Conservation (phyloP, 2,113 vertebrate genomes). For the Chinchilla lanigera region DNA sequence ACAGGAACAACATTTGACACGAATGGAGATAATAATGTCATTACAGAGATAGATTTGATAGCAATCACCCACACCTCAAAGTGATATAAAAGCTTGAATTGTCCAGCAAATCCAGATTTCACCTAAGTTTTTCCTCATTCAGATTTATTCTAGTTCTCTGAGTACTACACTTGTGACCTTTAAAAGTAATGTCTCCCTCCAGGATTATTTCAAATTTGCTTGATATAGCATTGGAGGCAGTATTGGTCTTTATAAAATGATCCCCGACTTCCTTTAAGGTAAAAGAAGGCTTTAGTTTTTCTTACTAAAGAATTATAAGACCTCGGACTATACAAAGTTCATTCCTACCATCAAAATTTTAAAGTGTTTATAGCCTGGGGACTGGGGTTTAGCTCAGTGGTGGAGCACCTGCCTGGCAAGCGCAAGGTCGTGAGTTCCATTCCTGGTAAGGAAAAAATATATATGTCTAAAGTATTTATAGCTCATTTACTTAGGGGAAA, state of each 20-base stretch:
- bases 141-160: neutral
- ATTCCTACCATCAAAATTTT: conserved; percentile 2
- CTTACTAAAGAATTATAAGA: conserved; percentile 45
- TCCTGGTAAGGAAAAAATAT: too few relatives aligned
- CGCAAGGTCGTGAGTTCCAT: too few relatives aligned
- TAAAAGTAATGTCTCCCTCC: neutral
- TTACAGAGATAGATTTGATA: neutral
- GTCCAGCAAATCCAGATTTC: neutral
- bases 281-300: conserved; percentile 15
- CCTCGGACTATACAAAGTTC: neutral
- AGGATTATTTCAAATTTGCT: neutral
- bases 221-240: neutral
- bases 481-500: neutral
- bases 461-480: neutral
- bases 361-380: neutral
- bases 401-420: too few relatives aligned
- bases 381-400: too few relatives aligned
- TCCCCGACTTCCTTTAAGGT: conserved; percentile 36
- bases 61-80: neutral
- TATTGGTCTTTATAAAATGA: neutral
- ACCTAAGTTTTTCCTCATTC: neutral
- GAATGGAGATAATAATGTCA: neutral
- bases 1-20: neutral
- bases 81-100: neutral
- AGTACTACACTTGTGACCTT: neutral